These are phyloP conservation scores for Phaonia tiefii DNA, from an alignment of 2,888 invertebrate genomes.

Conservation along the genomic window DNA sequence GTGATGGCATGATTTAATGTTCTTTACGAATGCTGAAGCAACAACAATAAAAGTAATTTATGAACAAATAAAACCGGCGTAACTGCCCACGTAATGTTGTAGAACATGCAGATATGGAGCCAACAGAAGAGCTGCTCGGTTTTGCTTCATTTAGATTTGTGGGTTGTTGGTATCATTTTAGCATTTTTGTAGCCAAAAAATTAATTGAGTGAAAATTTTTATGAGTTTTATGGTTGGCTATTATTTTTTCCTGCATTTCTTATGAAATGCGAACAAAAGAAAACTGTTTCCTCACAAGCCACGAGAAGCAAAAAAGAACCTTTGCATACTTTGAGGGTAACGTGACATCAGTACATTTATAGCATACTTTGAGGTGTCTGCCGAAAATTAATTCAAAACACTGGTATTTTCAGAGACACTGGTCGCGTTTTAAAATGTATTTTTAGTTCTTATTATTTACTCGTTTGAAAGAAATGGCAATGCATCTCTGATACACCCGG, in stretches of 20 bases:
- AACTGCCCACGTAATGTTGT: conserved; percentile 3
- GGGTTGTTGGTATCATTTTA: conserved; percentile 49
- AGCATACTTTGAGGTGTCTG: conserved; percentile 6
- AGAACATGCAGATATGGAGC: conserved; percentile 30
- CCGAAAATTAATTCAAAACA: too few relatives aligned
- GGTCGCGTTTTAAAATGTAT: not conserved
- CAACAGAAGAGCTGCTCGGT: conserved; percentile 40
- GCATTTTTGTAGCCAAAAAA: conserved; percentile 68
- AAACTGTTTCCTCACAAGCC: too few relatives aligned
- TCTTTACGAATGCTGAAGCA: too few relatives aligned
- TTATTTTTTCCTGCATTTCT: conserved; percentile 39
- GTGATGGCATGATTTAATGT: too few relatives aligned
- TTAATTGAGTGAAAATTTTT: conserved; percentile 72
- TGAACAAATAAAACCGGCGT: not conserved
- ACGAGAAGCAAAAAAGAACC: too few relatives aligned
- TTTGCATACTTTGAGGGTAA: conserved; percentile 26
- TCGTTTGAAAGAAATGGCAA: not conserved
- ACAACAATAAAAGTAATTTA: conserved; percentile 18
- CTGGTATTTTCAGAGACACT: not conserved
- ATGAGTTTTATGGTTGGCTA: conserved; percentile 51
- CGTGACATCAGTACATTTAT: not conserved
- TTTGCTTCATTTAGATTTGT: conserved; percentile 54
- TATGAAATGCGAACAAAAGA: too few relatives aligned
- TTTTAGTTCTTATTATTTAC: not conserved
- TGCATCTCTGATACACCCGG: not conserved